These are phyloP conservation scores for Hippopotamyrus pictus DNA, from an alignment of 2,797 vertebrate genomes.

Conservation along the genomic window DNA sequence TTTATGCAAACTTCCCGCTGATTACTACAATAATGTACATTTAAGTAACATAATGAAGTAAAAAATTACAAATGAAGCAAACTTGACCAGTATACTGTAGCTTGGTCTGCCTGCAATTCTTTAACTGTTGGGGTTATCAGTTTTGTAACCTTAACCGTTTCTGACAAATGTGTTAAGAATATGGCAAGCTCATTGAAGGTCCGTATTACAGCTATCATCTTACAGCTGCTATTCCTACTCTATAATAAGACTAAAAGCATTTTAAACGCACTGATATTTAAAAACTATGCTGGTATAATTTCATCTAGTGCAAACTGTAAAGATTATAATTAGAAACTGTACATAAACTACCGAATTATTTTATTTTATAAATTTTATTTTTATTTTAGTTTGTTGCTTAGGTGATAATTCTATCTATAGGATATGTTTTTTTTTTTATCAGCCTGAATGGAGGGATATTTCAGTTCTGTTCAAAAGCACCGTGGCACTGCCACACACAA, in stretches of 20 bases:
- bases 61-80: neutral
- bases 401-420: neutral
- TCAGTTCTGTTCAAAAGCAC: neutral
- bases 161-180: neutral
- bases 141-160: neutral
- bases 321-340: neutral
- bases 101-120: neutral
- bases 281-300: neutral
- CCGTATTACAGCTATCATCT: neutral
- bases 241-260: neutral
- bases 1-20: neutral
- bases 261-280: neutral
- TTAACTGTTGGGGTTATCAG: neutral
- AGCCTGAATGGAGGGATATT: neutral
- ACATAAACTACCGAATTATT: neutral
- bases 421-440: neutral
- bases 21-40: neutral
- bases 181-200: neutral
- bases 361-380: too few relatives aligned
- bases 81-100: neutral
- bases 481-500: neutral
- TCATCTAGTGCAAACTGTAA: neutral
- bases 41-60: neutral
- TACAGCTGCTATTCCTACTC: neutral
- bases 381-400: neutral